These are phyloP conservation scores for Trogon surrucura DNA, from an alignment of 2,113 vertebrate species.

Conservation along the genomic window DNA sequence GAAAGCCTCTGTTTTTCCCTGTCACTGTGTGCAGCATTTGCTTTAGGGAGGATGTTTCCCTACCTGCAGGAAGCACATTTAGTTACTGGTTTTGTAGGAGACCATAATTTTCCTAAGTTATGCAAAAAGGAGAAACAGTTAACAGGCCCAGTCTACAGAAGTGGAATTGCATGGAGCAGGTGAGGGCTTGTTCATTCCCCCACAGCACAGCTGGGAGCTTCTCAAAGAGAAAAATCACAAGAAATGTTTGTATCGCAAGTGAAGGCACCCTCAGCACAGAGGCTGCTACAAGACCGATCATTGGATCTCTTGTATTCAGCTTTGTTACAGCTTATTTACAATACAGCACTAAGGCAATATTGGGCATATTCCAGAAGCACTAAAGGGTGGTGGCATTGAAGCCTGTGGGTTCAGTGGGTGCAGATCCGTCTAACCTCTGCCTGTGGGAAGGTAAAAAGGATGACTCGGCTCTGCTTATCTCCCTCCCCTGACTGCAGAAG, in stretches of 20 bases:
- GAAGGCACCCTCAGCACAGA: background rate
- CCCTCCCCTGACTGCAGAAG: background rate
- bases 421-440: background rate
- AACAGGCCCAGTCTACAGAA: background rate
- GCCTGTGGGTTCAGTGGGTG: rapidly evolving
- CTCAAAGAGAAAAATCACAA: background rate
- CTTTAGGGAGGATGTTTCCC: background rate
- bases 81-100: background rate
- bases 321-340: background rate
- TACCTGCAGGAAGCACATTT: background rate
- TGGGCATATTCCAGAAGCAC: background rate
- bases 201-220: background rate
- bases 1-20: background rate
- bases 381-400: background rate
- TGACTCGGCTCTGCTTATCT: background rate
- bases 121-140: background rate
- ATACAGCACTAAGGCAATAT: background rate
- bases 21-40: background rate
- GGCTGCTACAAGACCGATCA: background rate
- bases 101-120: background rate
- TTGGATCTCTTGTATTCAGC: background rate
- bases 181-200: background rate
- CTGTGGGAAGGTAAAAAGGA: background rate
- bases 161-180: background rate
- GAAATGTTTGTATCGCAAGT: background rate